A percentile compares a stretch with the other conserved stretches of the same genome.
Evolutionary conservation across 2,888 invertebrate genomes (phyloP).

Genomic region (Parelbella ahira): DNA sequence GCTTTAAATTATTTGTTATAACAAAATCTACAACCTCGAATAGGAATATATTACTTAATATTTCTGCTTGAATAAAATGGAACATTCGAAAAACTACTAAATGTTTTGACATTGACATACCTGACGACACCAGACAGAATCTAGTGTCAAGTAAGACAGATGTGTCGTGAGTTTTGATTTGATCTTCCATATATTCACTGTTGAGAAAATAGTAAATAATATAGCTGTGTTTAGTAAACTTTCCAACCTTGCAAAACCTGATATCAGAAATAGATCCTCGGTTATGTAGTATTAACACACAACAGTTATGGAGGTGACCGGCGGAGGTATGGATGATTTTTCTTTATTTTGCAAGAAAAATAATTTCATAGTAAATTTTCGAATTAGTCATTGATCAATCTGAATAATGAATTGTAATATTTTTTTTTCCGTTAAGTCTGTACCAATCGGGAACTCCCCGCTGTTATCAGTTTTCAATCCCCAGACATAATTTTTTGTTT

Average conservation of each 20-base stretch:
- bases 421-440: too few species aligned
- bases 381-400: background rate
- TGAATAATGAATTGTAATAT: too few species aligned
- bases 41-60: too few species aligned
- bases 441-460: conserved; percentile 1
- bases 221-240: too few species aligned
- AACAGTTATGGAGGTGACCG: conserved; percentile 57
- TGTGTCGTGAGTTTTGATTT: conserved; percentile 17
- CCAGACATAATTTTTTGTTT: conserved; percentile 36
- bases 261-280: background rate
- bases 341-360: conserved; percentile 26
- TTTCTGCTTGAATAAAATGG: too few species aligned
- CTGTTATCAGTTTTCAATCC: conserved; percentile 20
- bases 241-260: too few species aligned
- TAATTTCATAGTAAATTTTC: conserved; percentile 26
- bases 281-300: conserved; percentile 22
- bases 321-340: conserved; percentile 49
- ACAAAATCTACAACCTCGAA: too few species aligned
- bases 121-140: conserved; percentile 5
- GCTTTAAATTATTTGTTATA: too few species aligned
- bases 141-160: background rate
- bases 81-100: too few species aligned
- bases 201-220: background rate
- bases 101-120: too few species aligned
- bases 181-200: background rate